phyloP scores from a whole-genome alignment of 2,888 invertebrate genomes.

The Hemistola chrysoprasaria region DNA sequence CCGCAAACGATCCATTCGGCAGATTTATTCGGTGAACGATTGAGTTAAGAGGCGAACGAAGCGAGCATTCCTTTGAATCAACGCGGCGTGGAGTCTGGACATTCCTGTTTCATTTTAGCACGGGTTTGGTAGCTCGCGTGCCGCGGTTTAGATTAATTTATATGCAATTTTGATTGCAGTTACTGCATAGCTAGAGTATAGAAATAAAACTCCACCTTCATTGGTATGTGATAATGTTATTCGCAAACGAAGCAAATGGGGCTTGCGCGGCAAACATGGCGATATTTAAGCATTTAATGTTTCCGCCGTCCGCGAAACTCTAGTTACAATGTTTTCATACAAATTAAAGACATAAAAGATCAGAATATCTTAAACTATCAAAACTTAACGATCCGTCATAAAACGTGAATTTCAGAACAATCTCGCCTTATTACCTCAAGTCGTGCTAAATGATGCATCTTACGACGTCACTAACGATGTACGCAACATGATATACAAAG shows the following conservation, averaged over 20 bases:
- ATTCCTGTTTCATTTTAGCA: slow-evolving; percentile 30
- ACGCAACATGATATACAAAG: not conserved
- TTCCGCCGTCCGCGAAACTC: too few relatives aligned
- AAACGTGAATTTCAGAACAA: too few relatives aligned
- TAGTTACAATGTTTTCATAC: too few relatives aligned
- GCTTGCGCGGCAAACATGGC: too few relatives aligned
- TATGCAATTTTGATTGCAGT: slow-evolving; percentile 8
- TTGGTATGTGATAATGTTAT: not conserved
- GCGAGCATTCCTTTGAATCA: slow-evolving; percentile 32
- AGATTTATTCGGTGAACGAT: slow-evolving; percentile 46
- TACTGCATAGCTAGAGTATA: slow-evolving; percentile 11
- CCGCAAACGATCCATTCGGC: slow-evolving; percentile 40
- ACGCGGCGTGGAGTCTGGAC: slow-evolving; percentile 29
- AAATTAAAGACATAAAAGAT: too few relatives aligned
- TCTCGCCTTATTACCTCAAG: not conserved
- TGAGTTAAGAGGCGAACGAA: slow-evolving; percentile 36
- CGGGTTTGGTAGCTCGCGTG: slow-evolving; percentile 3
- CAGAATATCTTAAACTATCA: too few relatives aligned
- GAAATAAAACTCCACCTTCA: slow-evolving; percentile 2
- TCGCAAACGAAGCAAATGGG: too few relatives aligned
- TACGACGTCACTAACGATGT: slow-evolving; percentile 42
- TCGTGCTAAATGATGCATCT: slow-evolving; percentile 18
- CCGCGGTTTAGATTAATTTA: slow-evolving; percentile 23
- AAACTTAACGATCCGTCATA: too few relatives aligned
- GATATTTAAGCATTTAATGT: too few relatives aligned